Base-by-base conservation (phyloP, 2,797 vertebrate genomes). In the Schizothorax lantsangensis region DNA sequence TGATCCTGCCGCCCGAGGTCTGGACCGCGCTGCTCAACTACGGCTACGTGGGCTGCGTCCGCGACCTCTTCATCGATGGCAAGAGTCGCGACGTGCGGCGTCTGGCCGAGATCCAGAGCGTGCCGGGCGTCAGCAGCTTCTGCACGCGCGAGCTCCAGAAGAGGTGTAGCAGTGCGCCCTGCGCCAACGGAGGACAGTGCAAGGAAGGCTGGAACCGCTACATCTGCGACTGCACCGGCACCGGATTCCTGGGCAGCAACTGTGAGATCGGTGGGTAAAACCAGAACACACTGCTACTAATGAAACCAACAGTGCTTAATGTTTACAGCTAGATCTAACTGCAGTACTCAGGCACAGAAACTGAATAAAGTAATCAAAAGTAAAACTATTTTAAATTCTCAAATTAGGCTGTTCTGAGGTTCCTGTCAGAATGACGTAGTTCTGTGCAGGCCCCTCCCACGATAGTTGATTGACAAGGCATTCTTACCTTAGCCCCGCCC, bases 191-290 rank as follows among this genome's bases (percentile, higher is more conserved):
- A 0, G 98, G 97, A 0, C 72, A 96, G 40, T 99, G 98, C 89
- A 95, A 97, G 2, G 98, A 99, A 90, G 97, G 98, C 43, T 99
- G 98, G 98, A 99, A 98, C 95, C 96, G 98, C 71, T 97, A 97
- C 92, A 94, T 98, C 80, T 98, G 98, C 26, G 97, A 99, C 87
- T 98, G 98, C 88, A 93, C 94, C 0, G 97, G 96, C 91, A 98
- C 97, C 0, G 97, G 97, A 5, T 98, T 94, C 94, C 95, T 98
- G 90, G 97, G 98, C 2, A 91, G 92, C 83, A 96, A 96, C 91
- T 98, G 98, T 43, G 97, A 97, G 90, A 96, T 96, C 91, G 97
- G 97, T 98, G 91, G 93, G 81, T 2, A 1, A 21, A 36, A 12
- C 9, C 15, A 49, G 45, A 43, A 19, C 36, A n/a, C 38, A 12